Evolutionary conservation across 2,888 invertebrate genomes (phyloP), one percentile per base, ranked within the genome.

Genomic region (Tinea trinotella): DNA sequence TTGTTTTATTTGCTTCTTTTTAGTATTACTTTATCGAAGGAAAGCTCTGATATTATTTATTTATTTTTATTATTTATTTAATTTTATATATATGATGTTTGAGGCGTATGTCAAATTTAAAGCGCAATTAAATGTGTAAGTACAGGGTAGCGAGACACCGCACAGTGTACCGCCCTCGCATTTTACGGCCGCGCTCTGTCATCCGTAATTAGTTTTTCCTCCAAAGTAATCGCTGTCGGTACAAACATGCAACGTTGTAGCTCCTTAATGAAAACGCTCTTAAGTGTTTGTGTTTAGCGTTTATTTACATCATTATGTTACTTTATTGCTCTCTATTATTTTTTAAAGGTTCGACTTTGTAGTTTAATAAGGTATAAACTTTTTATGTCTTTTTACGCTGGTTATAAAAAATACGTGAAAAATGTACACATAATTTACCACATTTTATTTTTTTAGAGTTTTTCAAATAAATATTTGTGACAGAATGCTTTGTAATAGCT

Each of bases 211-310:
- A 80, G 80, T 76, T 78, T 76, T 77, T 76, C 73, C 68, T 70
- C 64, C 62, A 68, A 65, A 76, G 77, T 74, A 79, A 81, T 75
- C 71, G 75, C 65, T 66, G 70, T 70, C 68, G 67, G 69, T 71
- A 74, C 68, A 68, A 76, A 74, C 77, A 80, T 81, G 77, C 79
- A 81, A 79, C 77, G 73, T 77, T 77, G 74, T 75, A 68, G 65
- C 68, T 67, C 67, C 70, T 70, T 80, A 82, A 83, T 82, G 79
- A 83, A 81, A 81, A 79, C 70, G 71, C 74, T 76, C 71, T 72
- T 72, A 76, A 82, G 78, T 76, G 72, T 72, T 72, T 59, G 71
- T 73, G 74, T 75, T 82, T 78, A 78, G 76, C 74, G 75, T 79
- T 77, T 79, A 81, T 75, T 78, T 73, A 75, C 74, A 75, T 76